Evolutionary conservation across 2,888 invertebrate species (phyloP).

Genomic region (Heteromyza rotundicornis): DNA sequence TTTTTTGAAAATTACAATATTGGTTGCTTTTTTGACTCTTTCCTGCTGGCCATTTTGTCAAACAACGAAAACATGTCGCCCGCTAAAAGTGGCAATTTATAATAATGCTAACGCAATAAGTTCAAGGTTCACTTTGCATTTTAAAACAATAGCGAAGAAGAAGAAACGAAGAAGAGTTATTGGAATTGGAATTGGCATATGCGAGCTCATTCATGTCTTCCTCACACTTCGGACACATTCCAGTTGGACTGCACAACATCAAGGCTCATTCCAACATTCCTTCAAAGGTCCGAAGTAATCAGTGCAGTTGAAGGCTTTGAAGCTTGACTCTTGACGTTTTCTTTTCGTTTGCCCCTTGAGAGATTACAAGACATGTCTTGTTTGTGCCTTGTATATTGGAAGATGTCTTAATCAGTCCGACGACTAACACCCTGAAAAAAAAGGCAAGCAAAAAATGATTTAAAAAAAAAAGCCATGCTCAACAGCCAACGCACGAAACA

Average conservation of each 20-base stretch:
- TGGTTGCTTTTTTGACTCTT: background rate
- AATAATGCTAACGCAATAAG: constrained; percentile 1
- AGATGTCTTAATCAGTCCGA: background rate
- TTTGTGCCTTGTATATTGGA: too few species aligned
- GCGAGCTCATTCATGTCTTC: background rate
- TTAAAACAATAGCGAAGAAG: background rate
- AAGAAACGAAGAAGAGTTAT: background rate
- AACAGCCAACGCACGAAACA: background rate
- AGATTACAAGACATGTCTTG: too few species aligned
- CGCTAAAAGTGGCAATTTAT: background rate
- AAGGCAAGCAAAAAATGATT: too few species aligned
- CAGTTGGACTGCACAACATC: background rate
- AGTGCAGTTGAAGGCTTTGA: background rate
- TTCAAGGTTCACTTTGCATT: constrained; percentile 13
- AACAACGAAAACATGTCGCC: too few species aligned
- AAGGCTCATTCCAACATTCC: background rate
- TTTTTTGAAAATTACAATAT: background rate
- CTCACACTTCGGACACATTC: background rate
- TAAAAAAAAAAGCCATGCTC: too few species aligned
- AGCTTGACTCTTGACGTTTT: too few species aligned
- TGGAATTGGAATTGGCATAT: background rate
- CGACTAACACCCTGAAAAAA: too few species aligned
- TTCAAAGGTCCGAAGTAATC: background rate
- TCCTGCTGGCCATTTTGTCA: background rate
- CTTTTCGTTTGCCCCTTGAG: too few species aligned